phyloP scores from a whole-genome alignment of 2,888 invertebrate species.

The Tortrix viridana region DNA sequence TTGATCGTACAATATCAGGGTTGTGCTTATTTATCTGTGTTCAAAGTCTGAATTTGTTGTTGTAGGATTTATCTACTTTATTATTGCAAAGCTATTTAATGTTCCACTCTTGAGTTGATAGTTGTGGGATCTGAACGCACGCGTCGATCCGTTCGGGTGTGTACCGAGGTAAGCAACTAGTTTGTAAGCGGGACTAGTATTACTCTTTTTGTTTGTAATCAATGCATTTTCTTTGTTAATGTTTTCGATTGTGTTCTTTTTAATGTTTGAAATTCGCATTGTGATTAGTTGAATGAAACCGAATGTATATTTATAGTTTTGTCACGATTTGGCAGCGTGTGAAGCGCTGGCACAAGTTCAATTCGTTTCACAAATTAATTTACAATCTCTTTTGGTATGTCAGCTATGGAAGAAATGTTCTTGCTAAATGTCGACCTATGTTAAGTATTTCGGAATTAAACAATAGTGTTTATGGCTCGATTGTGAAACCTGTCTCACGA shows the following conservation, averaged over 20 bases:
- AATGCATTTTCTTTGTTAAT: conserved; percentile 48
- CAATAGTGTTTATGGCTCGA: conserved; percentile 35
- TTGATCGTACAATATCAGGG: too few species aligned
- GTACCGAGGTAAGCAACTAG: conserved; percentile 62
- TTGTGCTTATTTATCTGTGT: too few species aligned
- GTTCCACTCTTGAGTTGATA: neutral
- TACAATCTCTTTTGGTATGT: conserved; percentile 15
- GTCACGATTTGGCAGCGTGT: conserved; percentile 53
- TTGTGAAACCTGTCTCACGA: conserved; percentile 78
- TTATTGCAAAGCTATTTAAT: neutral
- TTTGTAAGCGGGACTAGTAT: conserved; percentile 54
- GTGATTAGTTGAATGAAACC: conserved; percentile 31
- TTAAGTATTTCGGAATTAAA: conserved; percentile 25
- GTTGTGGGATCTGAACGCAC: neutral
- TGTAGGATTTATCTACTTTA: neutral
- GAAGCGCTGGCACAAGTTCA: conserved; percentile 32
- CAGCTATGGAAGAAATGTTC: conserved; percentile 28
- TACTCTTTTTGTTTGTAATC: conserved; percentile 52
- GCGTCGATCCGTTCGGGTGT: conserved; percentile 40
- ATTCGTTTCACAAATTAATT: conserved; percentile 23
- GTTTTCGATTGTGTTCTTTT: conserved; percentile 40
- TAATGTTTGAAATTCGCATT: conserved; percentile 16
- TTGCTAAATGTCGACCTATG: conserved; percentile 19
- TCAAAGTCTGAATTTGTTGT: too few species aligned
- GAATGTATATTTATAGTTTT: conserved; percentile 52